phyloP scores from a whole-genome alignment of 2,888 invertebrate genomes.

The Synergus itoensis region DNA sequence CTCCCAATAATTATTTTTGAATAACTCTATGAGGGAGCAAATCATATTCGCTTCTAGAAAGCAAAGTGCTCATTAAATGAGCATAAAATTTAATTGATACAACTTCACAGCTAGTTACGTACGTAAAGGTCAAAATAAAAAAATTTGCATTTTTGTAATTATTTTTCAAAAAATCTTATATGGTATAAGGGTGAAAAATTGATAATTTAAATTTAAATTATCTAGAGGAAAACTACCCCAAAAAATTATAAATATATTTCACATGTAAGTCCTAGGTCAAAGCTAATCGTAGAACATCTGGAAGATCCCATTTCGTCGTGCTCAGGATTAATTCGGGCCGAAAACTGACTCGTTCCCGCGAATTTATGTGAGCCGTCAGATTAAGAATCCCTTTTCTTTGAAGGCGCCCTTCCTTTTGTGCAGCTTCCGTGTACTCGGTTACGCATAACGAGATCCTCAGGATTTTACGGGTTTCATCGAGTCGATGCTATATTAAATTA shows the following conservation, averaged over 20 bases:
- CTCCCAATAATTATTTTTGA: no score
- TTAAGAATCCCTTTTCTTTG: conserved; percentile 66
- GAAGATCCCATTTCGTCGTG: conserved; percentile 73
- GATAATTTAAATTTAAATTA: neutral
- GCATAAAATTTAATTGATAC: no score
- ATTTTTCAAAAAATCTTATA: no score
- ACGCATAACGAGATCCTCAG: conserved; percentile 73
- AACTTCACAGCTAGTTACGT: no score
- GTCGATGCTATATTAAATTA: conserved; percentile 13
- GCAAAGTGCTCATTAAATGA: no score
- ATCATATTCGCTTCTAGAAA: no score
- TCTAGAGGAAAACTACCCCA: neutral
- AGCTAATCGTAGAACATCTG: conserved; percentile 64
- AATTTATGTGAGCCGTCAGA: conserved; percentile 76
- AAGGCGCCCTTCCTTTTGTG: conserved; percentile 63
- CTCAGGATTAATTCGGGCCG: conserved; percentile 64
- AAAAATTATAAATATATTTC: conserved; percentile 31
- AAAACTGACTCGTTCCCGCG: conserved; percentile 76
- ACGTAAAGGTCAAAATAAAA: neutral
- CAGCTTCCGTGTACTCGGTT: conserved; percentile 69
- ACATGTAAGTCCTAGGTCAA: conserved; percentile 42
- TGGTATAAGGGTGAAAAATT: no score
- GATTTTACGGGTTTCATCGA: conserved; percentile 61
- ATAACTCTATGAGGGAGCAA: no score
- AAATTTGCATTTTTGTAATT: neutral